These are phyloP conservation scores for Leucozona laternaria DNA, from an alignment of 2,888 invertebrate species.

Conservation along the genomic window DNA sequence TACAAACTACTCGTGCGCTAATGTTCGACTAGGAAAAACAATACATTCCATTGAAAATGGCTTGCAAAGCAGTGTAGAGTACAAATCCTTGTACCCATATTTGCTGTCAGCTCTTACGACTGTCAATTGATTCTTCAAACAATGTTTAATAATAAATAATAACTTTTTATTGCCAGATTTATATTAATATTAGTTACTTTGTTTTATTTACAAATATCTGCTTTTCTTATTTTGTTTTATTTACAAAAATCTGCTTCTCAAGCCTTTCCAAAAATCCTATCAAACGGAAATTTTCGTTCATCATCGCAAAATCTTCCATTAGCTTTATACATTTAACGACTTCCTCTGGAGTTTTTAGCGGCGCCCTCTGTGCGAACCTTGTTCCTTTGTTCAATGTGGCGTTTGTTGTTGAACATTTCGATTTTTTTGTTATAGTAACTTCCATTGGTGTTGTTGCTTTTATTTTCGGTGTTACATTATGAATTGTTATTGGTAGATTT, in stretches of 20 bases:
- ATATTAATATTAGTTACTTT: not conserved
- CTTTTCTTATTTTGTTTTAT: not conserved
- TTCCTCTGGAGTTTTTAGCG: constrained; percentile 12
- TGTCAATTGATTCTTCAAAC: too few relatives aligned
- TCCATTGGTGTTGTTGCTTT: not conserved
- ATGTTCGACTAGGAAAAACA: too few relatives aligned
- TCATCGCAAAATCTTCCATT: constrained; percentile 57
- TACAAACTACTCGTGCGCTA: too few relatives aligned
- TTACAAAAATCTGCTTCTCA: not conserved
- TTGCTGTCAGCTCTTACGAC: too few relatives aligned
- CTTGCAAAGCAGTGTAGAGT: too few relatives aligned
- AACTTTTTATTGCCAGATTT: not conserved
- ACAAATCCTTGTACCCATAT: too few relatives aligned
- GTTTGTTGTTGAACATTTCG: not conserved
- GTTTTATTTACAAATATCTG: not conserved
- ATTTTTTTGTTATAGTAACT: not conserved
- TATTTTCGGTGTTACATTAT: not conserved
- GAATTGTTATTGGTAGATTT: not conserved
- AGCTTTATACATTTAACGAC: constrained; percentile 44
- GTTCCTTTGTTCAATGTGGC: not conserved
- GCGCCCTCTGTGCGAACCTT: not conserved
- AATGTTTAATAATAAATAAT: too few relatives aligned
- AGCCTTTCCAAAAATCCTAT: constrained; percentile 54
- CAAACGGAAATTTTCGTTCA: constrained; percentile 53
- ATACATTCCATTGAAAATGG: too few relatives aligned